A percentile compares a stretch with the other conserved stretches of the same genome.
phyloP scores from a whole-genome alignment of 2,113 vertebrate species.

The Hippolais icterina region DNA sequence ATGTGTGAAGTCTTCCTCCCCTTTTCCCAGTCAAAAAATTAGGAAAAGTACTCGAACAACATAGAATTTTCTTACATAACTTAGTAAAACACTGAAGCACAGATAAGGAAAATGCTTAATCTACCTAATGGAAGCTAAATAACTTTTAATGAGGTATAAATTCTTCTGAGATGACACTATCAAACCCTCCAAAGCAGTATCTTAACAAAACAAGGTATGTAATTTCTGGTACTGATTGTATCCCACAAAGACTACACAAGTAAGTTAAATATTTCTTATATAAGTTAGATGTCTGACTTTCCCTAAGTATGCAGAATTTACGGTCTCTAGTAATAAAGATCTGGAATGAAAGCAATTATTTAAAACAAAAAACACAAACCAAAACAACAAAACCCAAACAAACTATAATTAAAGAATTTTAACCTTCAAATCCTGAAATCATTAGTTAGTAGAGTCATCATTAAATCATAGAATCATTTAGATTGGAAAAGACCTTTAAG shows the following conservation, averaged over 20 bases:
- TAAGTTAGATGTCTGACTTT: not conserved
- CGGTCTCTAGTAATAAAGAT: not conserved
- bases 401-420: not conserved
- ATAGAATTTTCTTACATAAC: not conserved
- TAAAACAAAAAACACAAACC: not conserved
- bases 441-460: not conserved
- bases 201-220: not conserved
- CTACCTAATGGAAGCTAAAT: not conserved
- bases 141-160: not conserved
- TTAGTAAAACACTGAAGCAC: not conserved
- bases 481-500: not conserved
- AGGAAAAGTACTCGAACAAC: not conserved
- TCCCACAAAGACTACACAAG: not conserved
- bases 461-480: not conserved
- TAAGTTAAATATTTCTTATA: not conserved
- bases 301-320: not conserved
- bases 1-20: not conserved
- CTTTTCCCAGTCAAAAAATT: not conserved
- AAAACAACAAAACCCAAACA: not conserved
- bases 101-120: not conserved
- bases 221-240: not conserved
- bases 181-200: not conserved
- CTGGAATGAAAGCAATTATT: not conserved
- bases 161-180: not conserved
- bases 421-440: not conserved